Percentiles rank a stretch among this genome's conserved stretches.
phyloP scores from a whole-genome alignment of 2,888 invertebrate species.

The Autographa gamma region DNA sequence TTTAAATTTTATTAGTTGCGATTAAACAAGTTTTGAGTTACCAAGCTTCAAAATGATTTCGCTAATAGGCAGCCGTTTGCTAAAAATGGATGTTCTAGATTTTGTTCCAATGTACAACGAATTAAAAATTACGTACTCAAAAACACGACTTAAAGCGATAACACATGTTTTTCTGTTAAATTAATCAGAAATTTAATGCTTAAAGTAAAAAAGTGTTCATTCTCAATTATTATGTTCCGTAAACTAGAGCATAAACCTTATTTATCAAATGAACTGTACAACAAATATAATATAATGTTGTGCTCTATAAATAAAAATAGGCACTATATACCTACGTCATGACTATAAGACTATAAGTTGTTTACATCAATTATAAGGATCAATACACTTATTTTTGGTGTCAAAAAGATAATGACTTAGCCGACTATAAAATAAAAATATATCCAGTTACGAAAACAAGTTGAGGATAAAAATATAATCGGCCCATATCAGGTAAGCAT shows the following conservation, averaged over 20 bases:
- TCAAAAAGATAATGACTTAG: constrained; percentile 8
- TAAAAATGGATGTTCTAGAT: neutral
- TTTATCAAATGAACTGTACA: neutral
- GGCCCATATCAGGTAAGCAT: neutral
- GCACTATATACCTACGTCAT: neutral
- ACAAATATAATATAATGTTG: neutral
- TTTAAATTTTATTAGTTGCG: neutral
- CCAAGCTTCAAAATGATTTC: neutral
- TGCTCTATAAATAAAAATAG: neutral
- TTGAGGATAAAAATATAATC: neutral
- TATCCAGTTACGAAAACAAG: neutral
- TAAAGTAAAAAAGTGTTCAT: neutral
- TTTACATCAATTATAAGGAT: constrained; percentile 10
- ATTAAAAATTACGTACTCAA: neutral
- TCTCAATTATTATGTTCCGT: neutral
- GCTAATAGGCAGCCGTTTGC: neutral
- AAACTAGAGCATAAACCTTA: neutral
- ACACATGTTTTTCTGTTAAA: neutral
- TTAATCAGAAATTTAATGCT: neutral
- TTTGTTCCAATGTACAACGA: neutral
- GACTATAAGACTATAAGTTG: neutral
- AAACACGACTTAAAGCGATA: neutral
- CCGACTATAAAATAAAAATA: neutral
- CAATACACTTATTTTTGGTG: neutral
- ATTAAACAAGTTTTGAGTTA: constrained; percentile 1